Conservation (phyloP, 2,113 vertebrate species). For the Clarias macrocephalus region DNA sequence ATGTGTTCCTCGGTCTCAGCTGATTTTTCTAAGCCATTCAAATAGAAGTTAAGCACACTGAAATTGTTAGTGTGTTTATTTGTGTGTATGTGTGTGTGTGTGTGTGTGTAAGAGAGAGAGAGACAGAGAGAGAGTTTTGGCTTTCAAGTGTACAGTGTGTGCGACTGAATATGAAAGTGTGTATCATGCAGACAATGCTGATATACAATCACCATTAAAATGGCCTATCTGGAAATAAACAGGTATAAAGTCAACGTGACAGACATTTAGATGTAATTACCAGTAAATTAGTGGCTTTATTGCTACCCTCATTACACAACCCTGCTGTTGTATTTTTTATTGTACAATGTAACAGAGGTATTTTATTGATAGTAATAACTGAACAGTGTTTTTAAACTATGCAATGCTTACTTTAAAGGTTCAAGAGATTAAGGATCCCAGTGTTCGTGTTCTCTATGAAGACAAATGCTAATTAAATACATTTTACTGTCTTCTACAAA, state of each 20-base stretch:
- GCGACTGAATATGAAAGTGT: background rate
- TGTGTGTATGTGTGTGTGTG: background rate
- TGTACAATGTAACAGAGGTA: slow-evolving; percentile 15
- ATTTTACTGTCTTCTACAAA: background rate
- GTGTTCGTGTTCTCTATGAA: background rate
- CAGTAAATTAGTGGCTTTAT: slow-evolving; percentile 38
- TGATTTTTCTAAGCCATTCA: background rate
- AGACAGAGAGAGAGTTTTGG: background rate
- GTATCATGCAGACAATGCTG: background rate
- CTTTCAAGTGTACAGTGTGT: background rate
- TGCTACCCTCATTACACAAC: slow-evolving; percentile 14
- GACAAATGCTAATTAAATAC: background rate
- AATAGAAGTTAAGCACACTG: background rate
- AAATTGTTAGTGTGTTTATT: no score
- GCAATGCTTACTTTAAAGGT: background rate
- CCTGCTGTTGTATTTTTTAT: slow-evolving; percentile 12
- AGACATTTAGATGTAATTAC: slow-evolving; percentile 37
- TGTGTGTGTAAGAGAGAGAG: background rate
- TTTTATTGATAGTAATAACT: background rate
- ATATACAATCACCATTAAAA: slow-evolving; percentile 11
- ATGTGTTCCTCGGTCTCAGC: background rate
- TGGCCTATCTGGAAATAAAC: slow-evolving; percentile 2
- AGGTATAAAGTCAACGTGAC: slow-evolving; percentile 18
- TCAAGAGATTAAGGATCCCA: background rate
- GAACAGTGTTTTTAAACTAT: background rate